Percentiles rank a stretch among this genome's conserved stretches.
Evolutionary conservation across 2,113 vertebrate species (phyloP).

Genomic region (Oreotragus oreotragus): DNA sequence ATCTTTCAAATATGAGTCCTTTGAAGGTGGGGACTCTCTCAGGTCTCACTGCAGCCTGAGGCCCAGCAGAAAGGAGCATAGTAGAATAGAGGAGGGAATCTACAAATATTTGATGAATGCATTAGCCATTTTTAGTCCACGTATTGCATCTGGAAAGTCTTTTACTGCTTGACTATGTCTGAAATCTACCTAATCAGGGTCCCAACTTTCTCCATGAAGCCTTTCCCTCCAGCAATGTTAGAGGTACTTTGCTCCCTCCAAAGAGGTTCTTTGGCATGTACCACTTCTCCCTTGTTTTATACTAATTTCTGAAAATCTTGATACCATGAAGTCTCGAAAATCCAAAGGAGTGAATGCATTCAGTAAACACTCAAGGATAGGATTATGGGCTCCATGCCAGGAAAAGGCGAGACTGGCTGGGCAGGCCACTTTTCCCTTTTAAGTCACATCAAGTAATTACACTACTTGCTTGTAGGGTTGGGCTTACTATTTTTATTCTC

Average conservation of each 20-base stretch:
- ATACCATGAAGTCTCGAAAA: neutral
- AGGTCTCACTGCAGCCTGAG: neutral
- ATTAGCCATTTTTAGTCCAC: neutral
- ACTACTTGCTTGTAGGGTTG: neutral
- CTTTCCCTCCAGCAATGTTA: neutral
- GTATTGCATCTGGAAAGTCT: neutral
- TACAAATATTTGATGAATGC: neutral
- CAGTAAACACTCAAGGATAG: neutral
- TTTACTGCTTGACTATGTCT: neutral
- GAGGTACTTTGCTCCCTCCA: neutral
- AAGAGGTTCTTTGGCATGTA: neutral
- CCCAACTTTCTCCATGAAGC: neutral
- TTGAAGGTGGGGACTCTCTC: neutral
- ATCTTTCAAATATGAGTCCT: neutral
- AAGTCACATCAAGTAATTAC: neutral
- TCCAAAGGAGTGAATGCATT: neutral
- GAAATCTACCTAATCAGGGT: neutral
- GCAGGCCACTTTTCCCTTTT: neutral
- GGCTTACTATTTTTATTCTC: constrained; percentile 29
- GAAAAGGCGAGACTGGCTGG: neutral
- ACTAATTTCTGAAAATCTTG: neutral
- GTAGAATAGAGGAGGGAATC: neutral
- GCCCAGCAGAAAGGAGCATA: neutral
- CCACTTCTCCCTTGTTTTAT: neutral
- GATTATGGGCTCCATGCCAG: neutral